These are phyloP conservation scores for Brenthis hecate DNA, from an alignment of 2,888 invertebrate genomes.

Conservation along the genomic window DNA sequence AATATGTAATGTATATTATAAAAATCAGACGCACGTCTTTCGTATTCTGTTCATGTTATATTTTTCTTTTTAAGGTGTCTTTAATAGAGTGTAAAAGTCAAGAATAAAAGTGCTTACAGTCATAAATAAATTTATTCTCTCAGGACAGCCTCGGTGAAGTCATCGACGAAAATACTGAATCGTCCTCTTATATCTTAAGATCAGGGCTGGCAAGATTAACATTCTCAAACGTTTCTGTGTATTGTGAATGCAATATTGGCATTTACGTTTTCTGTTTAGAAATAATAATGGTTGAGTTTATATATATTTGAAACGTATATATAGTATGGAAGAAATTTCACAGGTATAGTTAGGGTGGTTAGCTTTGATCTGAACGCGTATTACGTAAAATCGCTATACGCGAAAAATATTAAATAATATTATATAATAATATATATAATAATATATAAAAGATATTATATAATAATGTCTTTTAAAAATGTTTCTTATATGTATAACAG, in stretches of 20 bases:
- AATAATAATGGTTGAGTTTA: too few species aligned
- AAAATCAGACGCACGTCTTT: neutral
- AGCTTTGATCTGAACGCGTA: too few species aligned
- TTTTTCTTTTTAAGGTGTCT: conserved; percentile 1
- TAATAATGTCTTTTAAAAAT: too few species aligned
- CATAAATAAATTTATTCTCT: conserved; percentile 55
- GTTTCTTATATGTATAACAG: too few species aligned
- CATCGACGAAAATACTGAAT: conserved; percentile 62
- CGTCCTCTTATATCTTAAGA: conserved; percentile 14
- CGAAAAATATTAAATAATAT: too few species aligned
- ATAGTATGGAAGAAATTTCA: too few species aligned
- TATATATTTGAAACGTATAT: too few species aligned
- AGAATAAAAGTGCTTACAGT: conserved; percentile 53
- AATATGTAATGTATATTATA: neutral
- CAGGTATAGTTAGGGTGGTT: too few species aligned
- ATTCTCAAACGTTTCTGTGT: neutral
- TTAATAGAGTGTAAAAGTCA: conserved; percentile 31
- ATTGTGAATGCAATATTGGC: neutral
- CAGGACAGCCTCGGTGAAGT: conserved; percentile 61
- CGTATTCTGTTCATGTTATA: neutral
- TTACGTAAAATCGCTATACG: too few species aligned
- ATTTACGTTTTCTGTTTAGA: too few species aligned
- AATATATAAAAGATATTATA: too few species aligned
- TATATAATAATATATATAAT: too few species aligned
- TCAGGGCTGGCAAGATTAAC: conserved; percentile 31